Base-by-base conservation (phyloP, 1,140 invertebrate genomes). In the Mactra quadrangularis region DNA sequence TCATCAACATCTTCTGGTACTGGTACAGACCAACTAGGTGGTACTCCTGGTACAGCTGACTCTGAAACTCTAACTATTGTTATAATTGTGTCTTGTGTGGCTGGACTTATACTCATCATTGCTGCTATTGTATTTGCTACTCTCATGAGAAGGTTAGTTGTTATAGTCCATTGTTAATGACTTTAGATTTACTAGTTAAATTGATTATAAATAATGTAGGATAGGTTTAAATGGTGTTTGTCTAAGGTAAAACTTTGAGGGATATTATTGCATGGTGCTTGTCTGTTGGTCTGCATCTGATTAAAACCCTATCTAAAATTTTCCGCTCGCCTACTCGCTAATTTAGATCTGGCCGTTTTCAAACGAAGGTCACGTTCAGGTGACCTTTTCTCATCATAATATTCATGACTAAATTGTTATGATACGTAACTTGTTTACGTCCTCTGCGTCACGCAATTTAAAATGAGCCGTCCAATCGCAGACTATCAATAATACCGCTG, bases 121-220 rank as follows among this genome's bases (percentile, higher is more conserved):
- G 60, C 22, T 17, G 38, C 35, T 64, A 19, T 22, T 38, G 38
- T 38, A n/a, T 64, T 64, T 45, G 60, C 60, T 3, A 25, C 7
- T 13, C 33, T 17, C 19, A 38, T 64, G 31, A 31, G 60, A 45
- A 64, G 35, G 60, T 64, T 11, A 45, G 60, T 64, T 57, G 3
- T 57, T 7, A 25, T 57, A n/a, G 19, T 25, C 6, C 19, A 19
- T 6, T 53, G 22, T 53, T 4, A 9, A n/a, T 53, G 52, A 53
- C 4, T 25, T n/a, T 9, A 17, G 6, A 53, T 17, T 47, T 9
- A 47, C 7, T 9, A 7, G 17, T 22, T 6, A 11, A 15, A 55
- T n/a, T 55, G 17, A n/a, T 55, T 22, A 55, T n/a, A 55, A 55
- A 4, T n/a, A n/a, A 4, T 55, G 4, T n/a, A 55, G 15, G 4